Evolutionary conservation across 2,888 invertebrate genomes (phyloP), one percentile per base, ranked within the genome.

Genomic region (Leptinotarsa juncta): DNA sequence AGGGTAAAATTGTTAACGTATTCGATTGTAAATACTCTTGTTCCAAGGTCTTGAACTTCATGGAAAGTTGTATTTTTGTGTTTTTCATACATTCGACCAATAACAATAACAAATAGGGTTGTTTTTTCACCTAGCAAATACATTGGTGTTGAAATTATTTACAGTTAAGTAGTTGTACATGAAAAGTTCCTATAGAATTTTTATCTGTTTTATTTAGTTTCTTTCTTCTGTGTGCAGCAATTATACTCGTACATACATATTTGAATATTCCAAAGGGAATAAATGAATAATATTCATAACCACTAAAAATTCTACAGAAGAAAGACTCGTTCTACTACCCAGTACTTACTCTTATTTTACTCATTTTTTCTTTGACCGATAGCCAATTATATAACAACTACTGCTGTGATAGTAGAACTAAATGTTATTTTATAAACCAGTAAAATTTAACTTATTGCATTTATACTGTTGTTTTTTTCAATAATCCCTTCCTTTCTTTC

Each of bases 371-470:
- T n/a, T 51, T 68, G 53, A 53, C 55, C 42, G 12, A 15, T 15
- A 18, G 49, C 51, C 65, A 66, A 67, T 71, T 72, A 32, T 70
- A 67, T 70, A 68, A 71, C 74, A 74, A 74, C 74, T 76, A 77
- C 76, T 77, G 77, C 79, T 79, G 79, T 79, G 79, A 79, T 79
- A 79, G 79, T 75, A 76, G 68, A 75, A 55, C 68, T 77, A 75
- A 75, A 71, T 77, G 77, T 77, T 74, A 69, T 68, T 72, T 71
- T 72, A 67, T 72, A 72, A 70, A 57, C 67, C 70, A 75, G 32
- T 62, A 62, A 32, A 62, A n/a, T 62, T 16, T 32, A 62, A 62
- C 26, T 62, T 62, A 62, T 57, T 62, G 62, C 26, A 62, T 26
- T 62, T 32, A 32, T 3, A 62, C 5, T 15, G 62, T 62, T 62